A percentile compares a stretch with the other conserved stretches of the same genome.
Evolutionary conservation across 2,113 vertebrate genomes (phyloP).

Genomic region (Oplegnathus fasciatus): DNA sequence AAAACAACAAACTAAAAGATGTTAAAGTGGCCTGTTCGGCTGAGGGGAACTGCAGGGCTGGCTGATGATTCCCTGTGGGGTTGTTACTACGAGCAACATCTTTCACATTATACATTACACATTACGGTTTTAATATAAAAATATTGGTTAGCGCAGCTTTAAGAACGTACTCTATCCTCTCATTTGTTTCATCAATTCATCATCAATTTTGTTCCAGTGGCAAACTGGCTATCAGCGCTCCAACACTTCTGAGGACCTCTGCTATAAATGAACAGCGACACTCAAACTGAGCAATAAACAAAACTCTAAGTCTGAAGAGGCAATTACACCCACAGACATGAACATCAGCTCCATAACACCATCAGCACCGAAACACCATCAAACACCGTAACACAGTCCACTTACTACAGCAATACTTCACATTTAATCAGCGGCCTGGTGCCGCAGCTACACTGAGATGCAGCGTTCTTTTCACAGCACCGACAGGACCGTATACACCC

Average conservation of each 20-base stretch:
- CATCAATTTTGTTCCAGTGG: background rate
- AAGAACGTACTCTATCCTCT: background rate
- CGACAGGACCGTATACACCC: background rate
- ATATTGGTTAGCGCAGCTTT: background rate
- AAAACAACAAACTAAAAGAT: background rate
- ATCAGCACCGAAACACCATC: constrained; percentile 21
- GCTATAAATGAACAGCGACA: background rate
- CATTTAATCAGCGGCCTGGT: constrained; percentile 21
- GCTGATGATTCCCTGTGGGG: background rate
- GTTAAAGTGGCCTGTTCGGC: too few species aligned
- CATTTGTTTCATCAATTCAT: background rate
- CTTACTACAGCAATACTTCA: background rate
- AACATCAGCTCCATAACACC: constrained; percentile 17
- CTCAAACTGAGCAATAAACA: constrained; percentile 29
- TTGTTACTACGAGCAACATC: background rate
- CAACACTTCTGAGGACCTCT: background rate
- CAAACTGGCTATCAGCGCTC: background rate
- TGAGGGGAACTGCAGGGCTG: background rate
- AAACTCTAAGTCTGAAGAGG: constrained; percentile 30
- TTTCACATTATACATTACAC: background rate
- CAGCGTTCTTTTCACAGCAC: background rate
- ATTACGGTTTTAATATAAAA: too few species aligned
- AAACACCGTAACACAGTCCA: constrained; percentile 13
- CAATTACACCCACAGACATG: constrained; percentile 40
- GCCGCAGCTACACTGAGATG: background rate